Percentiles rank a stretch among this genome's conserved stretches.
phyloP scores from a whole-genome alignment of 2,113 vertebrate genomes.

The Xyrauchen texanus region DNA sequence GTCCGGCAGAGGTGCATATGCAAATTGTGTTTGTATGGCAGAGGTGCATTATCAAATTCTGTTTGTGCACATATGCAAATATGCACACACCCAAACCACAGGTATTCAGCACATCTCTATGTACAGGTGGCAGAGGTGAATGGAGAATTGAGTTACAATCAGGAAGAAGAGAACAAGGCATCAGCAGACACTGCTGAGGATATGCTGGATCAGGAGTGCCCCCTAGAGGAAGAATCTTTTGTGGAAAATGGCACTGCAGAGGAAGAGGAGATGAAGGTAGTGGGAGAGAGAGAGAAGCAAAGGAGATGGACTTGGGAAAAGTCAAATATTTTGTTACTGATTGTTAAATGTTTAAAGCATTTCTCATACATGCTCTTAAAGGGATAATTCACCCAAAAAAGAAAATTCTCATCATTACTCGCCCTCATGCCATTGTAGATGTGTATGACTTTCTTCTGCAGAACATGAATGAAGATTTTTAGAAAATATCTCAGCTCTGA shows the following conservation, averaged over 20 bases:
- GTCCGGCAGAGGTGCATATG: background rate
- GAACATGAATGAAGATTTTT: too few species aligned
- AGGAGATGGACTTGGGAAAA: background rate
- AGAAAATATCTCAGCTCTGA: too few species aligned
- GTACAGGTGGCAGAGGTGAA: conserved; percentile 27
- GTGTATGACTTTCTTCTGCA: too few species aligned
- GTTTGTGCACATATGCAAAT: background rate
- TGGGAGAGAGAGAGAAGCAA: background rate
- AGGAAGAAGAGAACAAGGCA: background rate
- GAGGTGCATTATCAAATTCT: background rate
- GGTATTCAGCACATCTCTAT: background rate
- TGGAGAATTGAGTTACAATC: conserved; percentile 10
- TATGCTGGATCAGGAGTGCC: background rate
- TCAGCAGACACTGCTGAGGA: background rate
- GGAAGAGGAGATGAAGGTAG: conserved; percentile 24
- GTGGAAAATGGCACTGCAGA: conserved; percentile 22
- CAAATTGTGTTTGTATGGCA: background rate
- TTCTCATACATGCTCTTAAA: too few species aligned
- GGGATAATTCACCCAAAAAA: too few species aligned
- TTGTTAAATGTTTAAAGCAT: too few species aligned
- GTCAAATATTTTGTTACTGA: background rate
- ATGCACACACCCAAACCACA: background rate
- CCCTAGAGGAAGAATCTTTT: background rate
- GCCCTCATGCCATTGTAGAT: too few species aligned
- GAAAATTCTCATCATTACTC: too few species aligned